phyloP scores from a whole-genome alignment of 2,888 invertebrate species.

The Drosophila buzzatii region DNA sequence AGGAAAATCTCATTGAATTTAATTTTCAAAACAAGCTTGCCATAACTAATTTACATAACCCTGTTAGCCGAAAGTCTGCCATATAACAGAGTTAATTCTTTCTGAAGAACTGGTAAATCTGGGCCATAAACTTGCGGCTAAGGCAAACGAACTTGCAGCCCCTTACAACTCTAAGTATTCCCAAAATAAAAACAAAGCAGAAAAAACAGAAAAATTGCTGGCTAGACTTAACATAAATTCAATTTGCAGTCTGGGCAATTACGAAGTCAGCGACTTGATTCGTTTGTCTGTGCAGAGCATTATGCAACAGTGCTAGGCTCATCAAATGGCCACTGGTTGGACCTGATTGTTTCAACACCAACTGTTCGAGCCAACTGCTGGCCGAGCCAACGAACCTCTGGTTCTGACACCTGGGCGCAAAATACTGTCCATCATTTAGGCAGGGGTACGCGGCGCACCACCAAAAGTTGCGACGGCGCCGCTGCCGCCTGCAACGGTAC shows the following conservation, averaged over 20 bases:
- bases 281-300: constrained; percentile 36
- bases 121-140: constrained; percentile 18
- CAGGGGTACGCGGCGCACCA: constrained; percentile 1
- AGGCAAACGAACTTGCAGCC: constrained; percentile 23
- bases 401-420: constrained; percentile 20
- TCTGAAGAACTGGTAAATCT: not conserved
- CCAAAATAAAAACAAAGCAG: not conserved
- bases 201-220: constrained; percentile 34
- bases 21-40: not conserved
- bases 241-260: constrained; percentile 53
- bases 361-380: constrained; percentile 18
- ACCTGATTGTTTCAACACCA: constrained; percentile 77
- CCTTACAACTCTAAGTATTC: not conserved
- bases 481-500: constrained; percentile 59
- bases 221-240: constrained; percentile 44
- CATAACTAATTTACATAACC: constrained; percentile 11
- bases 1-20: not conserved
- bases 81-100: not conserved
- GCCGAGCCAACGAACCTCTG: constrained; percentile 70
- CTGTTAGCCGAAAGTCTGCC: not conserved
- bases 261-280: constrained; percentile 39
- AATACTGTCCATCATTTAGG: constrained; percentile 49
- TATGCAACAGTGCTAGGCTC: constrained; percentile 64
- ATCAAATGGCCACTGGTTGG: constrained; percentile 58
- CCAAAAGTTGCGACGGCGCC: constrained; percentile 12